Conservation (phyloP, 2,888 invertebrate species). For the Tridacna crocea region DNA sequence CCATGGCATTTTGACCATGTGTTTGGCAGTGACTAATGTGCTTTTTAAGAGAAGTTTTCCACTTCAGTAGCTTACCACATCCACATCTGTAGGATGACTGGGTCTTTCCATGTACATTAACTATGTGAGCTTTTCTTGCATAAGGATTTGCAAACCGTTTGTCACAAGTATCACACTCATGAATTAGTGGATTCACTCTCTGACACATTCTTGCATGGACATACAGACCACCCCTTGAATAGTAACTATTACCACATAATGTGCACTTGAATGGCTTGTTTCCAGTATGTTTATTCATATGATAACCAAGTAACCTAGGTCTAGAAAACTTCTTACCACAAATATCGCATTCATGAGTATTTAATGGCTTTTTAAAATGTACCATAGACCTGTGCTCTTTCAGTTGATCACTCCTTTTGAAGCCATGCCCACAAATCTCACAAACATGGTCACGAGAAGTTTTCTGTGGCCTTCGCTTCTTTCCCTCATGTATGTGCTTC, state of each 20-base stretch:
- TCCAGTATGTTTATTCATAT: constrained; percentile 22
- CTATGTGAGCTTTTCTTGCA: constrained; percentile 7
- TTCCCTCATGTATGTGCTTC: constrained; percentile 11
- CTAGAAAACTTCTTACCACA: constrained; percentile 23
- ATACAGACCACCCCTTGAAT: constrained; percentile 6
- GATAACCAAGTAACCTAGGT: constrained; percentile 8
- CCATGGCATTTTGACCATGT: not conserved
- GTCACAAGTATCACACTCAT: constrained; percentile 16
- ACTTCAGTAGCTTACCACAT: constrained; percentile 13
- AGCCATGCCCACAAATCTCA: constrained; percentile 26
- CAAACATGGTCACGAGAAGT: constrained; percentile 14
- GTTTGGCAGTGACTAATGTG: not conserved
- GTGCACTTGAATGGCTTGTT: constrained; percentile 14
- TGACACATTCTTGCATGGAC: constrained; percentile 14
- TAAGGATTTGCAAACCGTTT: constrained; percentile 14
- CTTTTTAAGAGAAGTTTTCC: constrained; percentile 5
- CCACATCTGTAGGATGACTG: not conserved
- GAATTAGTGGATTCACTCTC: not conserved
- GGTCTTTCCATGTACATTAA: not conserved
- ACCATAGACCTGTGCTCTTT: constrained; percentile 26
- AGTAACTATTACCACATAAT: constrained; percentile 16
- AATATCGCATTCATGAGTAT: constrained; percentile 12
- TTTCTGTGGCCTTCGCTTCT: constrained; percentile 15
- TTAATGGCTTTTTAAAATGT: constrained; percentile 9
- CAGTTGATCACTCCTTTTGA: constrained; percentile 22